Conservation (phyloP, 2,888 invertebrate species). For the Oxycera nigricornis region DNA sequence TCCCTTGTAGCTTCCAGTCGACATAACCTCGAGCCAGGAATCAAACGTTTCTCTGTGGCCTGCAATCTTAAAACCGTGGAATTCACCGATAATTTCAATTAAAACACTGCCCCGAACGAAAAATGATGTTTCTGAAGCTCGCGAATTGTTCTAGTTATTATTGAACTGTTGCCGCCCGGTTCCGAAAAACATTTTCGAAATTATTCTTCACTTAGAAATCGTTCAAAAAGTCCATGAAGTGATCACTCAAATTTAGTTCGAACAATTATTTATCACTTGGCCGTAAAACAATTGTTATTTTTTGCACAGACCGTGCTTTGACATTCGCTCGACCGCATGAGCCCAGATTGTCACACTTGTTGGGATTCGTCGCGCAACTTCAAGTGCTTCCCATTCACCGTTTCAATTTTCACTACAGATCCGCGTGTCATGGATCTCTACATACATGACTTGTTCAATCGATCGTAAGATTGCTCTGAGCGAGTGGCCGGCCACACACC, state of each 20-base stretch:
- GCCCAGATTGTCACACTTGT: neutral
- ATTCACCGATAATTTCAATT: neutral
- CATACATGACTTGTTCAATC: conserved; percentile 33
- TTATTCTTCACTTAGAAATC: neutral
- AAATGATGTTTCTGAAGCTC: no score
- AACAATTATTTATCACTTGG: no score
- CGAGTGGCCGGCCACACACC: neutral
- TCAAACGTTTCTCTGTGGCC: neutral
- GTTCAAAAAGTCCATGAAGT: neutral
- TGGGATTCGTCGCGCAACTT: neutral
- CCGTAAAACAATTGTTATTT: no score
- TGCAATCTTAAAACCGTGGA: neutral
- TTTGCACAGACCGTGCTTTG: no score
- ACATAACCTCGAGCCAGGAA: conserved; percentile 27
- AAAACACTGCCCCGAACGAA: neutral
- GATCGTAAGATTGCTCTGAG: conserved; percentile 15
- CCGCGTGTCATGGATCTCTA: neutral
- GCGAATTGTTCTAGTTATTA: neutral
- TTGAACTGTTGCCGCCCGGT: conserved; percentile 20
- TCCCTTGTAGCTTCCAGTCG: conserved; percentile 14
- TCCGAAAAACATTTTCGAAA: no score
- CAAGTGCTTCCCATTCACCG: neutral
- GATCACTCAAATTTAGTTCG: no score
- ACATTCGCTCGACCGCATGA: neutral
- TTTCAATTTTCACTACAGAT: conserved; percentile 19